These are phyloP conservation scores for Drosophila anomalata DNA, from an alignment of 2,888 invertebrate genomes.

Conservation along the genomic window DNA sequence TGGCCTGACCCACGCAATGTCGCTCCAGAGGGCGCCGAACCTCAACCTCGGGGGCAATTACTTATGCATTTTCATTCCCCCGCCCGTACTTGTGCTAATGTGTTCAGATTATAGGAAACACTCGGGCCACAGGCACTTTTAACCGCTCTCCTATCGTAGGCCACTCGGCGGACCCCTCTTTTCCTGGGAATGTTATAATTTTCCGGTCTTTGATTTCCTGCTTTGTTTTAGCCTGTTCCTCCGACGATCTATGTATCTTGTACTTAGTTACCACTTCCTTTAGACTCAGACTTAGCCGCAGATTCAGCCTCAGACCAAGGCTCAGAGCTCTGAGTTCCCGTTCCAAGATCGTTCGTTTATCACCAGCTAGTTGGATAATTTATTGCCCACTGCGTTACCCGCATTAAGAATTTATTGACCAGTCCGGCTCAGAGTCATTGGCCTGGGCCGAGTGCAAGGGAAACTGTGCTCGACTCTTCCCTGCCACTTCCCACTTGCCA, in stretches of 20 bases:
- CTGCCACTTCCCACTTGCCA: neutral
- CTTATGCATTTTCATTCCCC: conserved; percentile 50
- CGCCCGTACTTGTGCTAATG: conserved; percentile 67
- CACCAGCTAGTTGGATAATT: conserved; percentile 69
- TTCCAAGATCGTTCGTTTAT: conserved; percentile 42
- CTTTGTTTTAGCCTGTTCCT: conserved; percentile 68
- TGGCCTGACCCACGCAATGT: conserved; percentile 67
- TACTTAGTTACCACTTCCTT: conserved; percentile 69
- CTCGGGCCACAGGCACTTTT: conserved; percentile 33
- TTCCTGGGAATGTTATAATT: conserved; percentile 58
- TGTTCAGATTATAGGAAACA: conserved; percentile 67
- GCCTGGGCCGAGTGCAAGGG: conserved; percentile 70
- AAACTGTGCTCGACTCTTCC: conserved; percentile 50
- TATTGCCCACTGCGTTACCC: conserved; percentile 68
- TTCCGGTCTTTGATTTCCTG: conserved; percentile 78
- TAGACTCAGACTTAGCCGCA: conserved; percentile 27
- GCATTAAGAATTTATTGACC: conserved; percentile 81
- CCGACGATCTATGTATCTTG: conserved; percentile 19
- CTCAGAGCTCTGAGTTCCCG: conserved; percentile 15
- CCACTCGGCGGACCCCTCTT: conserved; percentile 12
- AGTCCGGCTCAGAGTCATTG: conserved; percentile 74
- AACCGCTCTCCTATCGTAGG: conserved; percentile 4
- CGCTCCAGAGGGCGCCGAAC: conserved; percentile 63
- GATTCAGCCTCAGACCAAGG: neutral
- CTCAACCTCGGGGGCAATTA: conserved; percentile 58